Evolutionary conservation across 1,140 invertebrate species (phyloP), one percentile per base, ranked within the genome.

Genomic region (Drosophila kanapiae): DNA sequence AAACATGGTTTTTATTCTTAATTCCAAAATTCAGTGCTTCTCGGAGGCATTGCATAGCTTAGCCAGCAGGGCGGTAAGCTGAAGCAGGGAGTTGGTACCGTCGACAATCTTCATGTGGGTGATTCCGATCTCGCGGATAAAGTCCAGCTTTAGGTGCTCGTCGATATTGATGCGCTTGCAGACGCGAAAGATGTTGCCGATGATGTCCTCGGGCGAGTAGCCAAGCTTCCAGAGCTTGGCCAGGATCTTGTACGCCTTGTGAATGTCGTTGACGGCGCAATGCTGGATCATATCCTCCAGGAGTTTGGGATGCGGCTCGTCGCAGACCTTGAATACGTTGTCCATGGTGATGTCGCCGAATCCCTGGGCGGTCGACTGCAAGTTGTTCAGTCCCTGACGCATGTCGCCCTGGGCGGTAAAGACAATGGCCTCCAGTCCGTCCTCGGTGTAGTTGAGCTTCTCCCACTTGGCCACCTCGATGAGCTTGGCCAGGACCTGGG

Each of bases 251-350:
- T 97, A 99, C 2, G 98, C 97, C 81, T 97, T 96, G 61, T 96
- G 96, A 72, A 99, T 96, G 75, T 99, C 96, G 42, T 96, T 96
- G 53, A 96, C 93, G 0, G 94, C 94, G 93, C 98, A 99, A 84
- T 95, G 94, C 62, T 97, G 95, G 54, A 99, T 93, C 98, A 99
- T 99, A 76, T 97, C 95, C 93, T 97, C 97, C 10, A 99, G 96
- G 1, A 99, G 92, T 69, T 99, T 94, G 8, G 99, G 99, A 95
- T 99, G 98, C 0, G 99, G 99, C 93, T 99, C 99, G 94, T 99
- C 99, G 93, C 99, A 99, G 14, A 99, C 98, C 95, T 99, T 99
- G 91, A 99, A 99, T n/a, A 99, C 99, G 95, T 99, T 99, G 88
- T 98, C 96, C 69, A 96, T 96, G 76, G 96, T 98, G 3, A 99